Evolutionary conservation across 2,797 vertebrate species (phyloP).

Genomic region (Uromys caudimaculatus): DNA sequence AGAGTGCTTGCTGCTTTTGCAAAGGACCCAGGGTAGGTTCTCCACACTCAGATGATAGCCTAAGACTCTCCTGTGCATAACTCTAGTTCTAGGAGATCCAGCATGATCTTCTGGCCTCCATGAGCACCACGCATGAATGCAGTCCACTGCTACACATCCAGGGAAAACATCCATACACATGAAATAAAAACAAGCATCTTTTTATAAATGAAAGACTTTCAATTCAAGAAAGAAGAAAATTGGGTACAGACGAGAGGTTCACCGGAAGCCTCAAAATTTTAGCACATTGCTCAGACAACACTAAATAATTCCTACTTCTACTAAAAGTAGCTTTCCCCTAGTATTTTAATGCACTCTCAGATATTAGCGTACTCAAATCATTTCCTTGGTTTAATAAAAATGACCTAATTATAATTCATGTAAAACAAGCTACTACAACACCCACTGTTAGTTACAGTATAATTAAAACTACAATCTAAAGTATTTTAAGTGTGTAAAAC

Average conservation of each 20-base stretch:
- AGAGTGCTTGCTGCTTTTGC: too few relatives aligned
- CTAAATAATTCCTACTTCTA: neutral
- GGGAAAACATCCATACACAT: neutral
- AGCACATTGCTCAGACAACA: neutral
- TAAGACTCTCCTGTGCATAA: neutral
- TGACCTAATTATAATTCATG: neutral
- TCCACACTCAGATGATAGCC: neutral
- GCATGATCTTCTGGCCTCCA: neutral
- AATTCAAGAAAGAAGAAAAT: slow-evolving; percentile 3
- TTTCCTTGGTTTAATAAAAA: slow-evolving; percentile 30
- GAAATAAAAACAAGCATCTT: neutral
- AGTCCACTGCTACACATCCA: neutral
- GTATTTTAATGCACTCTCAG: slow-evolving; percentile 16
- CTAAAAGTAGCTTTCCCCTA: neutral
- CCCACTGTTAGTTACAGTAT: neutral
- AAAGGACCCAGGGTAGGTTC: neutral
- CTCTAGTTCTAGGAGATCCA: neutral
- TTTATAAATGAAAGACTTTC: neutral
- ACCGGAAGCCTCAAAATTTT: neutral
- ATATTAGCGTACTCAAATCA: neutral
- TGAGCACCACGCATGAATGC: neutral
- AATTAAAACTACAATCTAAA: slow-evolving; percentile 61
- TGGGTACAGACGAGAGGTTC: neutral
- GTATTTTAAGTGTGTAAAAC: slow-evolving; percentile 19
- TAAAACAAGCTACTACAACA: slow-evolving; percentile 10